phyloP scores from a whole-genome alignment of 1,140 invertebrate genomes.

The Drosophila watanabei region DNA sequence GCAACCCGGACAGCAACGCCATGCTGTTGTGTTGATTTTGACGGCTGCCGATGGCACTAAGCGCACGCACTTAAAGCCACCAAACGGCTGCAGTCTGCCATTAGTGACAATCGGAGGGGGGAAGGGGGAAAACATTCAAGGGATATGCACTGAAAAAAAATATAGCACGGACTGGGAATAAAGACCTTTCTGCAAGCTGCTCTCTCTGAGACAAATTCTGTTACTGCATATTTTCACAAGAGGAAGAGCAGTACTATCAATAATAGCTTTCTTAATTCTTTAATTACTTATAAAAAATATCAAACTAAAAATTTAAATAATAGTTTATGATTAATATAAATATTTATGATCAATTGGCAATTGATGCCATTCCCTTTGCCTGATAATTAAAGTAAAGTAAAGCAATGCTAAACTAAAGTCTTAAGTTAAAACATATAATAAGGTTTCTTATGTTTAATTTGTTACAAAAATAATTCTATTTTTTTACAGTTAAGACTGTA shows the following conservation, averaged over 20 bases:
- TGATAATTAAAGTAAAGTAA: not conserved
- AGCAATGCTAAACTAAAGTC: too few relatives aligned
- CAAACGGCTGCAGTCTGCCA: slow-evolving; percentile 59
- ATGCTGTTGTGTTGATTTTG: slow-evolving; percentile 69
- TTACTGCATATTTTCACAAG: not conserved
- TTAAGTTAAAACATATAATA: too few relatives aligned
- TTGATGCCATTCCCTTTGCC: not conserved
- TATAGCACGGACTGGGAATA: accelerated
- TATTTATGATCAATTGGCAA: not conserved
- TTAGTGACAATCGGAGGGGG: slow-evolving; percentile 42
- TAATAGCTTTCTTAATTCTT: too few relatives aligned
- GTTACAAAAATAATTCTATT: too few relatives aligned
- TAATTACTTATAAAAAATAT: too few relatives aligned
- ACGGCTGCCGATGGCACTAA: slow-evolving; percentile 81
- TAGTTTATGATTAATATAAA: too few relatives aligned
- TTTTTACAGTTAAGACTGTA: not conserved
- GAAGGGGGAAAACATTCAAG: not conserved
- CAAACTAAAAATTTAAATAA: too few relatives aligned
- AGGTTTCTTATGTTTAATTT: too few relatives aligned
- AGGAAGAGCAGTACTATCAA: not conserved
- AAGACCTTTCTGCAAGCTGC: not conserved
- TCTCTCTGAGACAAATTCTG: not conserved
- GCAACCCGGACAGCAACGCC: slow-evolving; percentile 2
- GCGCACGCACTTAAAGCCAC: slow-evolving; percentile 76
- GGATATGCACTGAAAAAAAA: not conserved